Evolutionary conservation across 2,113 vertebrate species (phyloP), one percentile per base, ranked within the genome.

Genomic region (Aphyosemion australe): DNA sequence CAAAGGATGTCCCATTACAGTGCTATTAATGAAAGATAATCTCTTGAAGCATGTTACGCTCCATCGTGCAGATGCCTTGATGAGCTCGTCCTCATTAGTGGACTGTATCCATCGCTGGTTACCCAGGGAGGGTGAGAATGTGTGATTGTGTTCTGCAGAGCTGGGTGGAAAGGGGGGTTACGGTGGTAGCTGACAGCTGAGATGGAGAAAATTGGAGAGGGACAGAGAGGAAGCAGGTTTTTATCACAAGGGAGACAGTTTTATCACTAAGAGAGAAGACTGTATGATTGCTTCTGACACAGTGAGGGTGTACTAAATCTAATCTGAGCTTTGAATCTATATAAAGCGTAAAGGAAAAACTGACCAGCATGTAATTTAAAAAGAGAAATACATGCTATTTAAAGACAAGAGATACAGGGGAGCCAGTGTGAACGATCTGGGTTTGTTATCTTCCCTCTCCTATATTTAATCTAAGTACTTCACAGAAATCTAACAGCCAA

Each of bases 281-380:
- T 56, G 68, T 72, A 86, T 84, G 84, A 88, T 84, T 88, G 81
- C 74, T 75, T 78, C 70, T 68, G 82, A 84, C 62, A 79, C 78
- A 65, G 54, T 46, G 59, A 70, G 65, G 65, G 65, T 74, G 72
- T 58, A 60, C 54, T n/a, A 61, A 79, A 82, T 78, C 74, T 81
- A 76, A 82, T 86, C 65, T 69, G 18, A 65, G 54, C 26, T 60
- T 53, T 77, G 42, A 74, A 72, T 74, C 60, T 65, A 37, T 62
- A 61, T 67, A 50, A 46, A 71, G 53, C 16, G 20, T 59, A 19
- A 12, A 66, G 52, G 26, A 42, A 65, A 62, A 71, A 61, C 26
- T 61, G 50, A 54, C 54, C 60, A 55, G 14, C 18, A 60, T n/a
- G 43, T 45, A 45, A 15, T 61, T 47, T 55, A 43, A 76, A 74